phyloP scores from a whole-genome alignment of 2,113 vertebrate species.

The Strigops habroptila region DNA sequence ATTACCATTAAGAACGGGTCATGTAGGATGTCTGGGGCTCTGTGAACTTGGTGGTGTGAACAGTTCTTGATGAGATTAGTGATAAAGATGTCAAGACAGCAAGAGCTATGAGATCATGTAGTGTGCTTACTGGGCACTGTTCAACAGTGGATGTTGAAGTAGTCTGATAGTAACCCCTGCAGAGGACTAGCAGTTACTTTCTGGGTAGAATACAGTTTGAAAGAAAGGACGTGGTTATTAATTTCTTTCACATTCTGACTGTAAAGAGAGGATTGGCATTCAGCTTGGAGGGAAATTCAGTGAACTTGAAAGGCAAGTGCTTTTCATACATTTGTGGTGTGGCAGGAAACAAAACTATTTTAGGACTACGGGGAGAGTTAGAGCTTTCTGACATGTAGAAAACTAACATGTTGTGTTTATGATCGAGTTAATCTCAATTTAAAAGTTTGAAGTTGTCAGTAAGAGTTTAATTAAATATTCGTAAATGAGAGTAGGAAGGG shows the following conservation, averaged over 20 bases:
- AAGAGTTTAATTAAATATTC: neutral
- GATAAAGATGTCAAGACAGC: neutral
- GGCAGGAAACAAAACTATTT: neutral
- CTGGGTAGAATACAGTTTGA: neutral
- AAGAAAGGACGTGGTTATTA: neutral
- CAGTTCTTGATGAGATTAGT: slow-evolving; percentile 8
- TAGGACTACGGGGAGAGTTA: neutral
- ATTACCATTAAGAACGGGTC: slow-evolving; percentile 45
- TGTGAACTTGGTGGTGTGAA: slow-evolving; percentile 47
- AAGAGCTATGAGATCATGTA: neutral
- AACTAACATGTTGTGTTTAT: neutral
- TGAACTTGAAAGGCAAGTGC: neutral
- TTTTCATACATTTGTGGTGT: neutral
- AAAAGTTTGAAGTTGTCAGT: neutral
- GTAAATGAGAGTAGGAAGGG: neutral
- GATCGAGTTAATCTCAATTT: neutral
- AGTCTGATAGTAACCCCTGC: neutral
- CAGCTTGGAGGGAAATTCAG: neutral
- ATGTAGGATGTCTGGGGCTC: neutral
- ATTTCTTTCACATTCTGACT: neutral
- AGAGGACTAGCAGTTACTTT: neutral
- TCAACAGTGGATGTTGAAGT: neutral
- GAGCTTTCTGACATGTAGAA: neutral
- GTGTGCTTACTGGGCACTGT: neutral
- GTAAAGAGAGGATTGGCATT: neutral